Evolutionary conservation across 2,113 vertebrate species (phyloP).

Genomic region (Microcebus lehilahytsara): DNA sequence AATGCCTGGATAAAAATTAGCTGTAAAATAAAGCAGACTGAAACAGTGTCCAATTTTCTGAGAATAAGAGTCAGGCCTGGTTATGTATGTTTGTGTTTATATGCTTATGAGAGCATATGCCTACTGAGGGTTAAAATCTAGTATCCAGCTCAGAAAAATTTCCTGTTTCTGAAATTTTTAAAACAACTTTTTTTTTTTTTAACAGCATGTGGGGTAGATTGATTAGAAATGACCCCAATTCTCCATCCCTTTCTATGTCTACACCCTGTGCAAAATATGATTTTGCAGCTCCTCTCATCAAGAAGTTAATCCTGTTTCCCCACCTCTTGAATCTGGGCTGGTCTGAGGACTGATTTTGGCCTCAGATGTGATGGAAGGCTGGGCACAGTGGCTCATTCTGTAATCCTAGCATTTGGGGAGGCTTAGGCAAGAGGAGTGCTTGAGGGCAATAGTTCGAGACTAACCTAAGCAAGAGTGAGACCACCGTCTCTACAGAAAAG

Average conservation of each 20-base stretch:
- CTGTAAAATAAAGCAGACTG: constrained; percentile 62
- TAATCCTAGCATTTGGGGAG: no score
- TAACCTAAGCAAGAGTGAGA: no score
- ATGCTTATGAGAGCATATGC: not conserved
- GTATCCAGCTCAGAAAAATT: not conserved
- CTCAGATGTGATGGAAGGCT: not conserved
- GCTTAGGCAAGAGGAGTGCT: no score
- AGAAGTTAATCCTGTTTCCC: not conserved
- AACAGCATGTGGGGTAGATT: not conserved
- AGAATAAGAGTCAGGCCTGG: not conserved
- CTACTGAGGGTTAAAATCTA: not conserved
- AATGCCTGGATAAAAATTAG: constrained; percentile 59
- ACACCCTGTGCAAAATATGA: not conserved
- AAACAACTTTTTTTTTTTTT: not conserved
- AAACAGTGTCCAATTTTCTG: constrained; percentile 58
- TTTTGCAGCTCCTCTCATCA: not conserved
- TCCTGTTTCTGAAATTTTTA: not conserved
- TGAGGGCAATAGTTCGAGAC: no score
- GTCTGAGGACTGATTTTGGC: not conserved
- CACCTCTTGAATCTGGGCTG: not conserved
- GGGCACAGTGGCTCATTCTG: no score
- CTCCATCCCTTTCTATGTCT: not conserved
- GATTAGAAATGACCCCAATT: not conserved
- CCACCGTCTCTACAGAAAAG: no score
- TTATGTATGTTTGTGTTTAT: not conserved